Evolutionary conservation across 2,797 vertebrate species (phyloP).

Genomic region (Muscicapa striata): DNA sequence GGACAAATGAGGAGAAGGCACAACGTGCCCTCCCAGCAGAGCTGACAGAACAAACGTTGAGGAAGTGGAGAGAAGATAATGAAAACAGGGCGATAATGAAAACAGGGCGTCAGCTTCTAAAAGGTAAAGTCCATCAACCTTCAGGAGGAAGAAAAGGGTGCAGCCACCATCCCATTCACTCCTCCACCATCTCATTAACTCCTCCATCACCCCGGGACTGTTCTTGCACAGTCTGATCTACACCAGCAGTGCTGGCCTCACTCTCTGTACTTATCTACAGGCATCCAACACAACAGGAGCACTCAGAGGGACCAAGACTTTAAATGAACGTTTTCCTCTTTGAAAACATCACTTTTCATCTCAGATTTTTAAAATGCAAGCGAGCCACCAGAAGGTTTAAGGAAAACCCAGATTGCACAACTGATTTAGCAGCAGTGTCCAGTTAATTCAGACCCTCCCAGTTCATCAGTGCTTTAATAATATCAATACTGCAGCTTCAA

Average conservation of each 20-base stretch:
- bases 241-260: background rate
- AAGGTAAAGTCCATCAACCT: slow-evolving; percentile 32
- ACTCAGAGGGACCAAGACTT: background rate
- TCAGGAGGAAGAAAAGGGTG: background rate
- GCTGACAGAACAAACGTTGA: background rate
- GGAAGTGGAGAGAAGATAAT: background rate
- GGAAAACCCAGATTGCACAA: background rate
- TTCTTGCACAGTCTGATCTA: background rate
- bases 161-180: background rate
- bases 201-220: background rate
- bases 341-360: background rate
- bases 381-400: background rate
- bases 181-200: background rate
- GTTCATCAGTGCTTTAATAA: background rate
- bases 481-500: background rate
- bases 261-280: background rate
- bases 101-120: background rate
- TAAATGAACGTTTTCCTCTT: background rate
- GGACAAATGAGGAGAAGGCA: background rate
- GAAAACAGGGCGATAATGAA: background rate
- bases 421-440: background rate
- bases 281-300: accelerated
- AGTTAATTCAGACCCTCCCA: background rate
- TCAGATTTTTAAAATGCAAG: background rate
- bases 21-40: background rate